Evolutionary conservation across 2,888 invertebrate species (phyloP), one percentile per base, ranked within the genome.

Genomic region (Lasioglossum oenotherae): DNA sequence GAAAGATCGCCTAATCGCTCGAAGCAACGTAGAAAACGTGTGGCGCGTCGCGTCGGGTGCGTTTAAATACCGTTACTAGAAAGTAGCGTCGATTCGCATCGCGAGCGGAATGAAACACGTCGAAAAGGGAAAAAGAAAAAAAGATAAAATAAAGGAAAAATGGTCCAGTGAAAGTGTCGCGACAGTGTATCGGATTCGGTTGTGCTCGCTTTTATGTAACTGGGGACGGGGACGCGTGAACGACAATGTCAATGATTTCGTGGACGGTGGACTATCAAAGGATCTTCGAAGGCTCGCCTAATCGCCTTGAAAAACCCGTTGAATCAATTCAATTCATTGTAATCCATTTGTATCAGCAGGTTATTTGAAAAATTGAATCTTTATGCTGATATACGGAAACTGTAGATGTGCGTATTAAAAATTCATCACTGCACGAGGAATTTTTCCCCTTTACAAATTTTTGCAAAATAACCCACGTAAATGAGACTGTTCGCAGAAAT

Each of bases 161-260:
- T 85, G 85, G 88, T 88, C 89, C 87, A 89, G 89, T 88, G 89
- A 89, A 89, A 89, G 89, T 89, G 88, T 88, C 86, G 79, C 82
- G 76, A 44, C 53, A 38, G 67, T 71, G 77, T 77, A 46, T 46
- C 67, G 76, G 80, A 81, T 83, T 82, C 73, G 78, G 41, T 60
- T 60, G 79, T 86, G 82, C 84, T 87, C 84, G 85, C 78, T 44
- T 88, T 87, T 88, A 87, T 84, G 88, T 88, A 87, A 87, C 81
- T 14, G 57, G 53, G 77, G 82, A 82, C 73, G 46, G 46, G 46
- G 46, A 46, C 46, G 81, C 74, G 82, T 64, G 85, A 78, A 78
- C 82, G 74, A 82, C 49, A 64, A 41, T 27, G 41, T 27, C 31
- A 60, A 71, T 38, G 41, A 49, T 77, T 84, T 77, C 71, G 71